Percentiles rank a stretch among this genome's conserved stretches.
These are phyloP conservation scores for Pocillopora damicornis DNA, from an alignment of 64 coral and sea anemone species.

Conservation along the genomic window DNA sequence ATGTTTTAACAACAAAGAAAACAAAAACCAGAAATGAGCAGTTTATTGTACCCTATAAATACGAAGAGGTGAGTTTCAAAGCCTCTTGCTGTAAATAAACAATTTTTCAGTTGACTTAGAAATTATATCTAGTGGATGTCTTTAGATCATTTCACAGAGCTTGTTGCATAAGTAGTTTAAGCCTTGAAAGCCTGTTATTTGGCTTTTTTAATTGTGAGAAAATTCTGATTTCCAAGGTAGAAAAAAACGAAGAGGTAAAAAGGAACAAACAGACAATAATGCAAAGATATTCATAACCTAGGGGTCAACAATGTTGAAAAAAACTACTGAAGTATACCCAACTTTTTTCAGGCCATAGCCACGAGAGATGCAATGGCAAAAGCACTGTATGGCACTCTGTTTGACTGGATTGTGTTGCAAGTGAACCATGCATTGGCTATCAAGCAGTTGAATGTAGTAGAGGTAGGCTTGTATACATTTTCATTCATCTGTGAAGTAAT, in stretches of 20 bases:
- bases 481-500: no score
- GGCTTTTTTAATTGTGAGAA: no score
- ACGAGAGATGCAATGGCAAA: slow-evolving; percentile 96
- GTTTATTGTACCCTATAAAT: slow-evolving; percentile 95
- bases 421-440: slow-evolving; percentile 76
- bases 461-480: slow-evolving; percentile 33
- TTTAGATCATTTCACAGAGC: no score
- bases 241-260: no score
- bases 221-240: no score
- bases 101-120: not conserved
- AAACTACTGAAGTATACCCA: not conserved
- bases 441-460: slow-evolving; percentile 69
- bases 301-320: not conserved
- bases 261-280: no score
- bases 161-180: no score
- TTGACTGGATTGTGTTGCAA: slow-evolving; percentile 99
- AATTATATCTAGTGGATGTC: no score
- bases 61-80: slow-evolving; percentile 75
- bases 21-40: slow-evolving; percentile 95
- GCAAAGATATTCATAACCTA: no score
- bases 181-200: no score
- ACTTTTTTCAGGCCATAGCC: slow-evolving; percentile 63
- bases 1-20: slow-evolving; percentile 87
- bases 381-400: slow-evolving; percentile 91
- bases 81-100: not conserved